Base-by-base conservation (phyloP, 2,797 vertebrate genomes). In the Sebastes dallii region DNA sequence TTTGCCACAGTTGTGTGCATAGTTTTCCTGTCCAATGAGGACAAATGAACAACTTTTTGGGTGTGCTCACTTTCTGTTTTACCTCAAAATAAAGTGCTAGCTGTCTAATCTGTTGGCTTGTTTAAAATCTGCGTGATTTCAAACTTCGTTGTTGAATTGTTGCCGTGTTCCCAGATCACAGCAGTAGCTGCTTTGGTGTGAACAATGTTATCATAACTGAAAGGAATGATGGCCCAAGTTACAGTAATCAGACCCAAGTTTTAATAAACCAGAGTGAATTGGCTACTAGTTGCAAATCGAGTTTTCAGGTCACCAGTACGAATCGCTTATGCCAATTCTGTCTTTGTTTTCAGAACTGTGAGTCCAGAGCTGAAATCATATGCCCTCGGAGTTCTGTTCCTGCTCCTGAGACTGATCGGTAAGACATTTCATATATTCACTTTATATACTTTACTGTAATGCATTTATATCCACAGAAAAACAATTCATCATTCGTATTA, bases 291-390 rank as follows among this genome's bases (percentile, higher is more conserved):
- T 1, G 1, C 29, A 9, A 16, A 4, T 13, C 39, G 2, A 3
- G 10, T 20, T 24, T 61, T 58, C 12, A 27, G 4, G 14, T 76
- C 7, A 36, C 2, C 10, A 11, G n/a, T 24, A 20, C n/a, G 42
- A 25, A 16, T 14, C 2, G 3, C 32, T 78, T 2, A 77, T 69
- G n/a, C 18, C 24, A 55, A n/a, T 36, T 59, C 25, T 79, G 70
- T 71, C 22, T 78, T 59, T 84, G n/a, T 77, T 85, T 89, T 42
- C 79, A 99, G 99, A 93, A 98, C 98, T 3, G 98, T 99, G 82
- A 99, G 96, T 93, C 98, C 98, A 0, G 98, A 99, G 92, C 96
- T 99, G 72, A 99, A 99, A 91, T 99, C 99, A 0, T 99, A 99
- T 0, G 98, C 98, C 61, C 95, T 99, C 71, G 98, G 99, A 74